Conservation (phyloP, 2,888 invertebrate genomes). For the Sylvicola fuscatus region DNA sequence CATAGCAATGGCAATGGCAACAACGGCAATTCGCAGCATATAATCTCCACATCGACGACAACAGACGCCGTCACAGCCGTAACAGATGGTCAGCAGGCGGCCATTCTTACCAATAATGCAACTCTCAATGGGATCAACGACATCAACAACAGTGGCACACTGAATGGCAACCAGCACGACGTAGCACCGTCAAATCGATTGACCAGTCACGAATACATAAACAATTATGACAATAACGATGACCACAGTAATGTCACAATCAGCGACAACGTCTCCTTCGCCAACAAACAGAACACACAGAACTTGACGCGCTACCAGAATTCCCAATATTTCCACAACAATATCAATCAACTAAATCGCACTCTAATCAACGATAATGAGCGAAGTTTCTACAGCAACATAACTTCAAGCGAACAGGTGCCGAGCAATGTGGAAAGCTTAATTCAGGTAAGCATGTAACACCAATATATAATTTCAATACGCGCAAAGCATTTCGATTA, state of each 20-base stretch:
- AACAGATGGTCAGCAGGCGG: too few species aligned
- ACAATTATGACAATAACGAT: background rate
- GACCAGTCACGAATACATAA: background rate
- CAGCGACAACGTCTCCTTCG: too few species aligned
- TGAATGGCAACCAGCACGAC: too few species aligned
- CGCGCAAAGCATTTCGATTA: too few species aligned
- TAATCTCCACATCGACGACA: too few species aligned
- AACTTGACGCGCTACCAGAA: too few species aligned
- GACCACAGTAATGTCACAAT: background rate
- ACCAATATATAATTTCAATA: too few species aligned
- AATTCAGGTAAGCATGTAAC: too few species aligned
- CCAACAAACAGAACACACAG: background rate
- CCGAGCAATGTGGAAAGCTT: background rate
- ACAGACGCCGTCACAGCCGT: too few species aligned
- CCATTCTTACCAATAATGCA: background rate
- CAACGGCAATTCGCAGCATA: background rate
- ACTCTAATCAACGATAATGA: background rate
- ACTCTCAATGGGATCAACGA: background rate
- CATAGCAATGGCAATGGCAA: slow-evolving; percentile 3
- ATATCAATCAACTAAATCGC: background rate
- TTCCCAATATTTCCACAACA: background rate
- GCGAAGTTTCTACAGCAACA: background rate
- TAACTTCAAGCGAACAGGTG: background rate
- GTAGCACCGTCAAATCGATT: background rate
- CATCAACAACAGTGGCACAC: background rate